Conservation (phyloP, 2,888 invertebrate genomes). For the Mythimna ferrago region DNA sequence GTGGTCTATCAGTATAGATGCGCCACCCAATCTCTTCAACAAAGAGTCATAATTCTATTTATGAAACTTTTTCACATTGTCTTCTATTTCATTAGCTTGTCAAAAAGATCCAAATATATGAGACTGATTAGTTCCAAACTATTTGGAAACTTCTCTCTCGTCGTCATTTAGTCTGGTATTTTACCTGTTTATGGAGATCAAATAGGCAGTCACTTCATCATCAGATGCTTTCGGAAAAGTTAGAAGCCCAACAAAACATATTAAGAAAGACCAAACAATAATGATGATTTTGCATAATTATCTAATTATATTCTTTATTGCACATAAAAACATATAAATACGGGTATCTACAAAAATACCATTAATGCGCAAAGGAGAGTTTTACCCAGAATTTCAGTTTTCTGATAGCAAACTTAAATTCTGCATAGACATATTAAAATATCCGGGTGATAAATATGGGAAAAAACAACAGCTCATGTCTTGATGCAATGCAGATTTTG, state of each 20-base stretch:
- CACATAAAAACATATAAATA: too few species aligned
- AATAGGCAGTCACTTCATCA: background rate
- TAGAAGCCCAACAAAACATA: background rate
- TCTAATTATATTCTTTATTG: too few species aligned
- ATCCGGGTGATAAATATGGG: too few species aligned
- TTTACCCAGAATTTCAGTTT: too few species aligned
- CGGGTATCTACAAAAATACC: too few species aligned
- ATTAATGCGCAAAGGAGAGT: too few species aligned
- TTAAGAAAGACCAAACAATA: background rate
- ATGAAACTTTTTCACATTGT: background rate
- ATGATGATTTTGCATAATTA: background rate
- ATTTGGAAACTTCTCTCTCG: background rate
- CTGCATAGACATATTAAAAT: too few species aligned
- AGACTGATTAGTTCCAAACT: background rate
- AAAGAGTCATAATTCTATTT: background rate
- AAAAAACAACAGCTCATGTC: too few species aligned
- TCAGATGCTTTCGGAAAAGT: background rate
- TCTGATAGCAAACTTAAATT: too few species aligned
- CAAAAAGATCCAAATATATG: background rate
- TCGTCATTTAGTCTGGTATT: too few species aligned
- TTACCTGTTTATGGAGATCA: too few species aligned
- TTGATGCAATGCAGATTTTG: too few species aligned
- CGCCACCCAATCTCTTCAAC: conserved; percentile 26
- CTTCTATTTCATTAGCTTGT: background rate
- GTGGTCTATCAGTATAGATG: conserved; percentile 27